Evolutionary conservation across 2,888 invertebrate genomes (phyloP).

Genomic region (Apamea epomidion): DNA sequence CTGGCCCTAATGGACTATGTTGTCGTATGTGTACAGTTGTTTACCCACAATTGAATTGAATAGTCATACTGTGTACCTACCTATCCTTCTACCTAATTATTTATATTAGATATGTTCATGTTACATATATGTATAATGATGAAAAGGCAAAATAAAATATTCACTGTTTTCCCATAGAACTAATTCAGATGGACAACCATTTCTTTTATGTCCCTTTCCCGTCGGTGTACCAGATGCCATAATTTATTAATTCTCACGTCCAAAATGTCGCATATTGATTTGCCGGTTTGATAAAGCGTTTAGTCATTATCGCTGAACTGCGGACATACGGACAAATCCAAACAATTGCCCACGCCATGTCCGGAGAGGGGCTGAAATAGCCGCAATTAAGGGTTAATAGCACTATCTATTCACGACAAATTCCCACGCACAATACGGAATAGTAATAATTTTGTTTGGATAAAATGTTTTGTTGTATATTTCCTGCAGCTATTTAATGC

Average conservation of each 20-base stretch:
- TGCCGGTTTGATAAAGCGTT: conserved; percentile 78
- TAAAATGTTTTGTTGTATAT: not conserved
- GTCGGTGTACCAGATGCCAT: conserved; percentile 11
- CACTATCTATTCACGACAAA: conserved; percentile 67
- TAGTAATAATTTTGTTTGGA: conserved; percentile 2
- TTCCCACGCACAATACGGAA: conserved; percentile 78
- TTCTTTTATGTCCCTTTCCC: not conserved
- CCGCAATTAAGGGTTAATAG: conserved; percentile 79
- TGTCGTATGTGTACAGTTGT: not conserved
- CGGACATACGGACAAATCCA: conserved; percentile 69
- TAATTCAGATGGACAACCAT: not conserved
- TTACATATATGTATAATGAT: not conserved
- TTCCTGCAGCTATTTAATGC: not conserved
- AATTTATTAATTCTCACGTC: conserved; percentile 71
- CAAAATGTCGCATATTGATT: conserved; percentile 76
- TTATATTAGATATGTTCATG: not conserved
- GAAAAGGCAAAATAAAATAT: not conserved
- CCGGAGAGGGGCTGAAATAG: conserved; percentile 68
- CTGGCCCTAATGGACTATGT: not conserved
- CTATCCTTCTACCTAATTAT: no score
- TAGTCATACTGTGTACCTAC: not conserved
- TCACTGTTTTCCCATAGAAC: not conserved
- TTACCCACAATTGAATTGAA: not conserved
- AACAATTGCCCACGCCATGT: conserved; percentile 67
- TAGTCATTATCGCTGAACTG: conserved; percentile 78